phyloP scores from a whole-genome alignment of 2,888 invertebrate species.

The Erpobdella octoculata region DNA sequence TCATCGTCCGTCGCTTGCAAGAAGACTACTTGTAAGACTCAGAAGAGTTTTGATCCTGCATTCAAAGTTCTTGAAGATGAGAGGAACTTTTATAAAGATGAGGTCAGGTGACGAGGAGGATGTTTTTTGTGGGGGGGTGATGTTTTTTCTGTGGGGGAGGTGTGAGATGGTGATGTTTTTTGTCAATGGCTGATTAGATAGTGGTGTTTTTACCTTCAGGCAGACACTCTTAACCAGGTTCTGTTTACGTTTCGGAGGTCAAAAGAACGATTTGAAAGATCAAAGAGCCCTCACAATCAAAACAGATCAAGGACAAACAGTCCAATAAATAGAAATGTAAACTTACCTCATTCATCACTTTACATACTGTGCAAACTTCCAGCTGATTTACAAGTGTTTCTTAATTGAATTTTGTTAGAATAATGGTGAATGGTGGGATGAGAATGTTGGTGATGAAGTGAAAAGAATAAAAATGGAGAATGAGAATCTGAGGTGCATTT shows the following conservation, averaged over 20 bases:
- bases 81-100: constrained; percentile 50
- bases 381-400: neutral
- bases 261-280: neutral
- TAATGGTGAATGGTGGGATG: neutral
- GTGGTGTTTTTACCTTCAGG: neutral
- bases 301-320: neutral
- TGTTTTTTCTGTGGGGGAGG: neutral
- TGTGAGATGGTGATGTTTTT: neutral
- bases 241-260: neutral
- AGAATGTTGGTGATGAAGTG: constrained; percentile 40
- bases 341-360: neutral
- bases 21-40: neutral
- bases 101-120: constrained; percentile 45
- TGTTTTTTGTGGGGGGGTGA: neutral
- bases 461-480: constrained; percentile 46
- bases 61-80: constrained; percentile 50
- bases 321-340: neutral
- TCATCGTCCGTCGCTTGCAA: neutral
- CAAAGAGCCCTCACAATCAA: neutral
- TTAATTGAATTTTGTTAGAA: neutral
- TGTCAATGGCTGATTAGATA: neutral
- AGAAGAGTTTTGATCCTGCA: constrained; percentile 41
- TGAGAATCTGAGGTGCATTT: constrained; percentile 50
- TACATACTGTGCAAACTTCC: neutral
- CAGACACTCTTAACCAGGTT: neutral